Conservation (phyloP, 2,797 vertebrate genomes). For the Cossypha dichroa region DNA sequence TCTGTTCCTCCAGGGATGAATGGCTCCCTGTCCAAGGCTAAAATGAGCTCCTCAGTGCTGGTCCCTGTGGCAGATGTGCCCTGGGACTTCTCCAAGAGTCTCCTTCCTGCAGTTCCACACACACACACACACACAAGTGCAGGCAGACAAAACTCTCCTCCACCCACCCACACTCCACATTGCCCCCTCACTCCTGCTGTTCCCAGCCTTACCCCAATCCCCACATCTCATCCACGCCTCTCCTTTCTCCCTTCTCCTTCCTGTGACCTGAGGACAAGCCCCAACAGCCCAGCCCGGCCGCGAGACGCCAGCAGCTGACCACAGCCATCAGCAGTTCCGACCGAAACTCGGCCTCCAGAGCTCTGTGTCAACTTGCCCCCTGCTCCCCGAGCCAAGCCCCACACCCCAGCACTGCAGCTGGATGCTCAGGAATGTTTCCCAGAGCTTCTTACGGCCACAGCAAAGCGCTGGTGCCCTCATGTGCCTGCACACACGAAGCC, state of each 20-base stretch:
- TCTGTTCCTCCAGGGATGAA: background rate
- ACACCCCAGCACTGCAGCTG: constrained; percentile 6
- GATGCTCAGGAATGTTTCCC: constrained; percentile 2
- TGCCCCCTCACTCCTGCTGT: background rate
- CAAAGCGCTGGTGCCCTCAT: constrained; percentile 48
- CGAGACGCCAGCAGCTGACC: constrained; percentile 36
- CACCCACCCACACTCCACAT: background rate
- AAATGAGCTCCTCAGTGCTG: background rate
- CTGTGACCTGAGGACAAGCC: constrained; percentile 38
- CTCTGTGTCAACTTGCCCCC: constrained; percentile 40
- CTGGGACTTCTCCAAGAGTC: background rate
- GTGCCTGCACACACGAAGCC: background rate
- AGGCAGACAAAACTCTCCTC: background rate
- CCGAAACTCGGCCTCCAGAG: constrained; percentile 37
- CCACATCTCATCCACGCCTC: background rate
- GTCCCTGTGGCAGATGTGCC: background rate
- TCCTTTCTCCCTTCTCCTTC: background rate
- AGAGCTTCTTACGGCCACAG: background rate
- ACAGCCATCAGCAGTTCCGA: constrained; percentile 14
- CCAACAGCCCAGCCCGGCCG: background rate
- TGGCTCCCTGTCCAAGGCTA: background rate
- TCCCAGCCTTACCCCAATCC: background rate
- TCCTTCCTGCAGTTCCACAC: background rate
- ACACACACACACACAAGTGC: background rate
- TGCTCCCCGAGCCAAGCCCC: constrained; percentile 11